phyloP scores from a whole-genome alignment of 2,888 invertebrate species.

The Pollenia amentaria region DNA sequence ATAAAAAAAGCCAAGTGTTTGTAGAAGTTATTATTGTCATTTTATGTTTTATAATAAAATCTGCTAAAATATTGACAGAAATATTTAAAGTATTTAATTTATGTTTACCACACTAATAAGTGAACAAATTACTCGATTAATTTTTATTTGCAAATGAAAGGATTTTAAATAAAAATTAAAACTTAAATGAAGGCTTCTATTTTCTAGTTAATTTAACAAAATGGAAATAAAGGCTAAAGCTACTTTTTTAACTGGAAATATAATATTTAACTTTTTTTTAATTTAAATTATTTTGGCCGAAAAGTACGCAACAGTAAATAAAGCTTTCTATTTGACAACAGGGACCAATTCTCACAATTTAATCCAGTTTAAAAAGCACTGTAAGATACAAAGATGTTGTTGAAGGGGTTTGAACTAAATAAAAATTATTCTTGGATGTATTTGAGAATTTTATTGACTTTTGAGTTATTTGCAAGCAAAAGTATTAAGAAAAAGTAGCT shows the following conservation, averaged over 20 bases:
- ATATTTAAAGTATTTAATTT: conserved; percentile 55
- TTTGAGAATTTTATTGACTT: too few relatives aligned
- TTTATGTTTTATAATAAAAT: conserved; percentile 11
- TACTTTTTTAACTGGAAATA: neutral
- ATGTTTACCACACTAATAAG: conserved; percentile 37
- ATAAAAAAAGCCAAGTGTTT: neutral
- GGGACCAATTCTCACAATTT: too few relatives aligned
- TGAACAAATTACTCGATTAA: conserved; percentile 52
- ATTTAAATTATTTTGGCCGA: too few relatives aligned
- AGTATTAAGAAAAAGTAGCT: too few relatives aligned
- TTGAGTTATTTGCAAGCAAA: too few relatives aligned
- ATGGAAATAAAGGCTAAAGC: neutral
- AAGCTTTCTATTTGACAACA: too few relatives aligned
- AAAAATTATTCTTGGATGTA: neutral
- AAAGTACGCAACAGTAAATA: too few relatives aligned
- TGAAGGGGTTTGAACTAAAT: neutral
- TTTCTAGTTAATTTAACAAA: conserved; percentile 6
- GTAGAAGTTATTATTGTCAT: conserved; percentile 16
- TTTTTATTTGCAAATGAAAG: conserved; percentile 10
- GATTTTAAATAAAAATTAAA: neutral
- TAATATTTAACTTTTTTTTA: too few relatives aligned
- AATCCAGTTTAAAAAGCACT: too few relatives aligned
- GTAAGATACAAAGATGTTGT: too few relatives aligned
- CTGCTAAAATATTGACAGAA: conserved; percentile 48
- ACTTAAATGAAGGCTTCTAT: neutral